Conservation (phyloP, 2,113 vertebrate genomes). For the Cephalophus harveyi region DNA sequence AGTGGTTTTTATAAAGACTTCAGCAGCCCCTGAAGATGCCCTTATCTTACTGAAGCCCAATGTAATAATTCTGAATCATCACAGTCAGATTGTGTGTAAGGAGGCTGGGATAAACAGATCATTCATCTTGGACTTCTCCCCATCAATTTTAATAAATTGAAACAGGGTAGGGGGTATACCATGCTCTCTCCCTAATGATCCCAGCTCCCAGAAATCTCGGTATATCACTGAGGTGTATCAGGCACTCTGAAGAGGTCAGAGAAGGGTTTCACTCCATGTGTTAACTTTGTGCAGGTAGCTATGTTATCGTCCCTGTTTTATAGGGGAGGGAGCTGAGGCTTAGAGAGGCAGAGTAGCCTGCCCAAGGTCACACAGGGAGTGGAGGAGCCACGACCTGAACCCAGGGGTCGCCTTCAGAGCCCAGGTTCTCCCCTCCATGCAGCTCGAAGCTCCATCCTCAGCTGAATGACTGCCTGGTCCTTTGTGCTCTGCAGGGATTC, state of each 20-base stretch:
- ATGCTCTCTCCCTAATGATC: background rate
- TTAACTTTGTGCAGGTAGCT: background rate
- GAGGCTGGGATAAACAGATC: background rate
- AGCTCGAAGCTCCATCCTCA: background rate
- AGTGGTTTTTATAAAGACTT: background rate
- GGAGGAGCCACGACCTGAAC: background rate
- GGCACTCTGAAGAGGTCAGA: background rate
- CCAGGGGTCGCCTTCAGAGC: background rate
- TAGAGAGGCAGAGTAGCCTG: background rate
- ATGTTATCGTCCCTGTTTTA: background rate
- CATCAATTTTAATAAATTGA: background rate
- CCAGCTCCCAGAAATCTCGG: background rate
- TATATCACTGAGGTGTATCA: background rate
- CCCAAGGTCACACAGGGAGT: background rate
- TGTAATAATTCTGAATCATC: background rate
- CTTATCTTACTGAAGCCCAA: background rate
- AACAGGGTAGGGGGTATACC: background rate
- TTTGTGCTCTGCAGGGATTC: background rate
- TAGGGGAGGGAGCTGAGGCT: background rate
- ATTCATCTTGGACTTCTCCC: background rate
- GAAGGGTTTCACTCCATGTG: background rate
- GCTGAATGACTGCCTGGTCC: background rate
- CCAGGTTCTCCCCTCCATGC: background rate
- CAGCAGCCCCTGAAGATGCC: background rate
- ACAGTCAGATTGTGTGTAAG: background rate